Evolutionary conservation across 2,888 invertebrate species (phyloP).

Genomic region (Anodontia alba): DNA sequence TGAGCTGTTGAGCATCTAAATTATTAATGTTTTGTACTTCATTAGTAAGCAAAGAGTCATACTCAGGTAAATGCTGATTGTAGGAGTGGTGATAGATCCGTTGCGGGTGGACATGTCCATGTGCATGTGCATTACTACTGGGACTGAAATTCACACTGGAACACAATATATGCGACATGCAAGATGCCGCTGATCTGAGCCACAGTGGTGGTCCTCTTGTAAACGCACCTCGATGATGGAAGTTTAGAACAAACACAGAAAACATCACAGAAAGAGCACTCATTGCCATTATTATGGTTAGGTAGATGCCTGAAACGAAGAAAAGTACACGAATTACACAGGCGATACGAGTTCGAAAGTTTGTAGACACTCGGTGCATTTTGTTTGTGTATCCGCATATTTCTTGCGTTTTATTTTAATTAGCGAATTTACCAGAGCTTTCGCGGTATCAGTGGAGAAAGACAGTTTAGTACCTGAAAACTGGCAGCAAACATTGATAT

Average conservation of each 20-base stretch:
- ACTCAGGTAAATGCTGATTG: background rate
- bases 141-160: conserved; percentile 60
- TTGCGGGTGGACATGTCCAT: background rate
- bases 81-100: background rate
- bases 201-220: conserved; percentile 78
- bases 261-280: conserved; percentile 84
- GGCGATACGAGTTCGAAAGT: too few relatives aligned
- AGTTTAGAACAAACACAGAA: conserved; percentile 85
- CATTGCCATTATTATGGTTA: conserved; percentile 85
- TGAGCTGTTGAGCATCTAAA: conserved; percentile 26
- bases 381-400: too few relatives aligned
- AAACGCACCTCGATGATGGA: conserved; percentile 82
- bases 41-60: conserved; percentile 27
- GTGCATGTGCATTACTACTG: conserved; percentile 20
- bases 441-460: too few relatives aligned
- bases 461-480: too few relatives aligned
- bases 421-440: too few relatives aligned
- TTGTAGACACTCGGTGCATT: too few relatives aligned
- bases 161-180: conserved; percentile 69
- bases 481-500: too few relatives aligned
- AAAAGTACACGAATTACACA: conserved; percentile 6
- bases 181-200: conserved; percentile 75
- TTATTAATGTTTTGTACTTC: conserved; percentile 44
- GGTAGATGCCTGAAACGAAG: conserved; percentile 83
- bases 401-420: too few relatives aligned